phyloP scores from a whole-genome alignment of 2,888 invertebrate species.

The Melinaea marsaeus region DNA sequence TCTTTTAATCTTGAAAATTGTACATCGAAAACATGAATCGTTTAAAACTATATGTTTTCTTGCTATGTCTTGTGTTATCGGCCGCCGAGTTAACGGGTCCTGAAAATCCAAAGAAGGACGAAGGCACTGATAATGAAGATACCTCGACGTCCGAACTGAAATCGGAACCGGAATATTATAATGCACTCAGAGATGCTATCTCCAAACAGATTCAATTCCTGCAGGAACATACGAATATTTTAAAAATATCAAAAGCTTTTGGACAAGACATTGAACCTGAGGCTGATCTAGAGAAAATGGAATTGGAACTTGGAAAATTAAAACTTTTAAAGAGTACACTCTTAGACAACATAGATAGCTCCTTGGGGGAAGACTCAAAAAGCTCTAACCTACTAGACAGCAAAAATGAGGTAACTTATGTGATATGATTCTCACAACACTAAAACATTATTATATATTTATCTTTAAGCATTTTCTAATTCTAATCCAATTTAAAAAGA shows the following conservation, averaged over 20 bases:
- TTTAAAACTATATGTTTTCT: conserved; percentile 48
- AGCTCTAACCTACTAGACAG: conserved; percentile 14
- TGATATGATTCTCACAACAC: neutral
- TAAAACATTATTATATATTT: no score
- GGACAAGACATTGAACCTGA: conserved; percentile 45
- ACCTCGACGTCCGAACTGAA: conserved; percentile 38
- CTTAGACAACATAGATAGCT: conserved; percentile 54
- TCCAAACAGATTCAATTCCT: conserved; percentile 54
- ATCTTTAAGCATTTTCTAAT: no score
- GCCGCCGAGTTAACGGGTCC: conserved; percentile 62
- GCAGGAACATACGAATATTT: conserved; percentile 59
- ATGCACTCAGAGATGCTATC: conserved; percentile 54
- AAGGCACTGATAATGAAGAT: conserved; percentile 44
- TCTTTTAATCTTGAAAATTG: conserved; percentile 42
- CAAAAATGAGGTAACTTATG: conserved; percentile 28
- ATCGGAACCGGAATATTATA: conserved; percentile 49
- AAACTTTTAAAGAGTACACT: conserved; percentile 68
- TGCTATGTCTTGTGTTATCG: conserved; percentile 50
- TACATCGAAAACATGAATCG: conserved; percentile 48
- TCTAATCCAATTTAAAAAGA: no score
- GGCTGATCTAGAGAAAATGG: conserved; percentile 57
- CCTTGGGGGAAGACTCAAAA: conserved; percentile 39
- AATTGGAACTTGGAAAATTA: conserved; percentile 44
- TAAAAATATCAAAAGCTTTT: conserved; percentile 46
- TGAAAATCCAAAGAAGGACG: conserved; percentile 45